A percentile compares a stretch with the other conserved stretches of the same genome.
These are phyloP conservation scores for Agriopis aurantiaria DNA, from an alignment of 2,888 invertebrate genomes.

Conservation along the genomic window DNA sequence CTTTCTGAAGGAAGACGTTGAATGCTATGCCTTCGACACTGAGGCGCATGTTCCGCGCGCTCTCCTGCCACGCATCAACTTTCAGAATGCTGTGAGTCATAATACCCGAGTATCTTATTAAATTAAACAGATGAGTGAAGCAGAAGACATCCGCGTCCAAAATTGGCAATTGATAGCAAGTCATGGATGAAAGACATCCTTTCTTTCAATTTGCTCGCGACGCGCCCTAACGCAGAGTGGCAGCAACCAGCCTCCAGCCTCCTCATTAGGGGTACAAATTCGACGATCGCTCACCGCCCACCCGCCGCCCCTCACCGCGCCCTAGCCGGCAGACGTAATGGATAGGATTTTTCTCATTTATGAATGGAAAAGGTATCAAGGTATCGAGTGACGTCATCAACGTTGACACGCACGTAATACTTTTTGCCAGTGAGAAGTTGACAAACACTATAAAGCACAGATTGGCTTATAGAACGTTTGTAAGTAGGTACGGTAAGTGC, in stretches of 20 bases:
- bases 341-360: slow-evolving; percentile 30
- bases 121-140: slow-evolving; percentile 21
- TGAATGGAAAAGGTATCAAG: slow-evolving; percentile 12
- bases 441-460: too few species aligned
- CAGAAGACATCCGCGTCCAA: slow-evolving; percentile 35
- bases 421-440: too few species aligned
- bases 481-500: too few species aligned
- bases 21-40: too few species aligned
- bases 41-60: too few species aligned
- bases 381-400: slow-evolving; percentile 2
- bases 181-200: slow-evolving; percentile 44
- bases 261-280: slow-evolving; percentile 56
- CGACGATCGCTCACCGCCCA: slow-evolving; percentile 47
- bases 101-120: neutral
- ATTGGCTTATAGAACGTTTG: too few species aligned
- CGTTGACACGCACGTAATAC: neutral
- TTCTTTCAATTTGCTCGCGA: slow-evolving; percentile 45
- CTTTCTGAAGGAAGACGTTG: too few species aligned
- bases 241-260: slow-evolving; percentile 44
- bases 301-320: slow-evolving; percentile 5
- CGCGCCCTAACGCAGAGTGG: slow-evolving; percentile 35
- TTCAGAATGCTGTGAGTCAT: too few species aligned
- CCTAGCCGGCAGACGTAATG: slow-evolving; percentile 1
- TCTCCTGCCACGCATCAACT: too few species aligned
- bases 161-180: slow-evolving; percentile 34